phyloP scores from a whole-genome alignment of 30 jellyfish, hydroid and myxozoan species.

The Hydractinia echinata region DNA sequence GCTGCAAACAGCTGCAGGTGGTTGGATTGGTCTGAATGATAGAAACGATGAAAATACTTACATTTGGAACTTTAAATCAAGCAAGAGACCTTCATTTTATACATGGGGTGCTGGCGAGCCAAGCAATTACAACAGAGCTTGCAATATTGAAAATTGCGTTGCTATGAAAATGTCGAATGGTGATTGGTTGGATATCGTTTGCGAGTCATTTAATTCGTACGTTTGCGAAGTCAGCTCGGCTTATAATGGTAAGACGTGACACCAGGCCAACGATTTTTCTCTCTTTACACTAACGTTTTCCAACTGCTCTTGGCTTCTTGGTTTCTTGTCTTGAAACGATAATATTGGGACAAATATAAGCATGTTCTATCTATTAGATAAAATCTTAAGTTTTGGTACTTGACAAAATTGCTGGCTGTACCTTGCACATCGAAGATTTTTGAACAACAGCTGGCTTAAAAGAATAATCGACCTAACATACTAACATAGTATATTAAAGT shows the following conservation, averaged over 20 bases:
- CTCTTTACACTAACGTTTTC: not conserved
- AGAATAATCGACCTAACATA: no score
- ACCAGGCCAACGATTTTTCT: not conserved
- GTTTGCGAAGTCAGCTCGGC: conserved; percentile 53
- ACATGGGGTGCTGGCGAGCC: conserved; percentile 85
- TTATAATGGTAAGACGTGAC: conserved; percentile 45
- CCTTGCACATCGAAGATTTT: no score
- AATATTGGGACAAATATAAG: no score
- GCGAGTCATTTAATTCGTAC: conserved; percentile 54
- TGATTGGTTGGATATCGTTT: conserved; percentile 70
- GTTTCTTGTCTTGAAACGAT: no score
- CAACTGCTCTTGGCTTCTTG: no score
- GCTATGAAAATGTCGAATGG: conserved; percentile 44
- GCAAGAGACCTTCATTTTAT: conserved; percentile 17
- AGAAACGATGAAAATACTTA: conserved; percentile 44
- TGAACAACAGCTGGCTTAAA: no score
- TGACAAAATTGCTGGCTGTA: no score
- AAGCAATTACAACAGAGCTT: conserved; percentile 53
- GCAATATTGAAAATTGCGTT: conserved; percentile 88
- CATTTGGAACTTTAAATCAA: conserved; percentile 57
- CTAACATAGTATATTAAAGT: no score
- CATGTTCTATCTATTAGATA: no score
- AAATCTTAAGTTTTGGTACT: not conserved
- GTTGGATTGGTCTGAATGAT: conserved; percentile 93
- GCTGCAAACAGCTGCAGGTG: conserved; percentile 80